Percentiles rank a stretch among this genome's conserved stretches.
phyloP scores from a whole-genome alignment of 2,888 invertebrate species.

The Drosophila neoperkinsi region DNA sequence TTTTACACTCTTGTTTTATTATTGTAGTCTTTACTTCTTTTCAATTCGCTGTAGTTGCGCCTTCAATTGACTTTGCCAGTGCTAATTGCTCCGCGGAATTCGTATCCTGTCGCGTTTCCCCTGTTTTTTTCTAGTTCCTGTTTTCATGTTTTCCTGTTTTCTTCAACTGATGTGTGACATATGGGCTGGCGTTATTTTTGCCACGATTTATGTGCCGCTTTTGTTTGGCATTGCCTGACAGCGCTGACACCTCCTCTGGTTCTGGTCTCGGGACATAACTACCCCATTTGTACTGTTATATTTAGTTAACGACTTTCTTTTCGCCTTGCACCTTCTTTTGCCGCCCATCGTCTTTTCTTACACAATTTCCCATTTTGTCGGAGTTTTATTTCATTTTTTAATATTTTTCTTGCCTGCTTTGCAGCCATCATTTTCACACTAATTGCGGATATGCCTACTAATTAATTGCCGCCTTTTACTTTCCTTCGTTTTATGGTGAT shows the following conservation, averaged over 20 bases:
- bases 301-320: slow-evolving; percentile 73
- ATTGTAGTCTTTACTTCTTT: slow-evolving; percentile 9
- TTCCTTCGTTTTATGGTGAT: slow-evolving; percentile 30
- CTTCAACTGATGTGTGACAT: slow-evolving; percentile 54
- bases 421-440: slow-evolving; percentile 76
- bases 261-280: slow-evolving; percentile 27
- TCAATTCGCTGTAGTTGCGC: slow-evolving; percentile 57
- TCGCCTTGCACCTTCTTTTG: slow-evolving; percentile 11
- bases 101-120: slow-evolving; percentile 70
- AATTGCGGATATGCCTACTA: slow-evolving; percentile 77
- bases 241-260: slow-evolving; percentile 61
- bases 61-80: slow-evolving; percentile 75
- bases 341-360: slow-evolving; percentile 34
- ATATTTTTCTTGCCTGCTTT: slow-evolving; percentile 41
- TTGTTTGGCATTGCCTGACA: slow-evolving; percentile 55
- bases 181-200: slow-evolving; percentile 75
- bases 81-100: slow-evolving; percentile 60
- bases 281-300: slow-evolving; percentile 67
- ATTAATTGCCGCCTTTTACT: slow-evolving; percentile 62
- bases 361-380: slow-evolving; percentile 35
- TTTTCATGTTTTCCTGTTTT: slow-evolving; percentile 17
- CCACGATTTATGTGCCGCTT: slow-evolving; percentile 70
- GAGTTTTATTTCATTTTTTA: slow-evolving; percentile 29
- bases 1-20: background rate
- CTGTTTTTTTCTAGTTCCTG: slow-evolving; percentile 20